Conservation (phyloP, 2,113 vertebrate genomes). For the Entomyzon cyanotis region DNA sequence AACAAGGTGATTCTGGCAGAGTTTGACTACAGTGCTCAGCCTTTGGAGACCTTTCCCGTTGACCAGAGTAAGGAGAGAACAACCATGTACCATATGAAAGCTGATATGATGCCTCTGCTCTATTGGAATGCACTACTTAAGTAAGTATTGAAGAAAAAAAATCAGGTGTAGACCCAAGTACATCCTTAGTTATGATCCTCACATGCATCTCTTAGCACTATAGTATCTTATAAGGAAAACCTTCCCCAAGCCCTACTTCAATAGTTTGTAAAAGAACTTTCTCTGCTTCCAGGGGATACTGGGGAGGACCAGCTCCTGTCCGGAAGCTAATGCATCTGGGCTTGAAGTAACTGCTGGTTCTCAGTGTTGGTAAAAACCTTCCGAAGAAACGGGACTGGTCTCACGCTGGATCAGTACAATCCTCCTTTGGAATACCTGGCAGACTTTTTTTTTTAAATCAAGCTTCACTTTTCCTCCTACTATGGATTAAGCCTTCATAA, state of each 20-base stretch:
- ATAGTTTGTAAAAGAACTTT: background rate
- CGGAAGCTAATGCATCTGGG: constrained; percentile 92
- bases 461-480: background rate
- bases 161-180: background rate
- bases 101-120: constrained; percentile 91
- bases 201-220: background rate
- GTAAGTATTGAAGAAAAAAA: constrained; percentile 69
- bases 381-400: background rate
- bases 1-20: constrained; percentile 92
- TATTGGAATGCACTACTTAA: constrained; percentile 92
- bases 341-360: constrained; percentile 74
- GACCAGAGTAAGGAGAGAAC: constrained; percentile 91
- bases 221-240: accelerated
- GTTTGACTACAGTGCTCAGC: constrained; percentile 88
- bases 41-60: constrained; percentile 94
- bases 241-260: accelerated
- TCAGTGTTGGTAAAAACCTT: no score
- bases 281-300: constrained; percentile 82
- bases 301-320: constrained; percentile 91
- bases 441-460: background rate
- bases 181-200: background rate
- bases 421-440: background rate
- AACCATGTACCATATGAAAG: constrained; percentile 94
- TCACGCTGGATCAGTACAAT: accelerated
- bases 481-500: background rate